A percentile compares a stretch with the other conserved stretches of the same genome.
Conservation (phyloP, 2,113 vertebrate genomes). For the Oryzias javanicus region DNA sequence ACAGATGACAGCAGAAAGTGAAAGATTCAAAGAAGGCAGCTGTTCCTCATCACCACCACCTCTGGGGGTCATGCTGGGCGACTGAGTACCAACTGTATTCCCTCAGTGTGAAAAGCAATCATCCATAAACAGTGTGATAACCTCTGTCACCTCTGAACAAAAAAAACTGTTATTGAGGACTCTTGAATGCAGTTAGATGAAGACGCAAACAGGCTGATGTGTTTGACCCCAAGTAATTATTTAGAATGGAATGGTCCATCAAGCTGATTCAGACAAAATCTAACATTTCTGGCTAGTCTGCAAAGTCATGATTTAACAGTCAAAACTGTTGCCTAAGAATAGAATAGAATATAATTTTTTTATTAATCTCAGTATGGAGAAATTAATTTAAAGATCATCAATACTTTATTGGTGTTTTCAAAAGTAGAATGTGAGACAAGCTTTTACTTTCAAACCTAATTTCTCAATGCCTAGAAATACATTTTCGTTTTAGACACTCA, state of each 20-base stretch:
- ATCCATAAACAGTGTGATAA: background rate
- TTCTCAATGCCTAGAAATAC: too few species aligned
- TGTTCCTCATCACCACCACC: slow-evolving; percentile 22
- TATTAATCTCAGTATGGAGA: too few species aligned
- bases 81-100: background rate
- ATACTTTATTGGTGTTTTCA: too few species aligned
- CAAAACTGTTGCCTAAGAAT: too few species aligned
- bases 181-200: background rate
- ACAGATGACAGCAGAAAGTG: background rate
- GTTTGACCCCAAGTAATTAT: background rate
- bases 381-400: too few species aligned
- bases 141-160: background rate
- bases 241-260: background rate
- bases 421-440: too few species aligned
- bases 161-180: background rate
- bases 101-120: background rate
- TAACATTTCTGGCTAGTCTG: too few species aligned
- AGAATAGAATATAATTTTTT: too few species aligned
- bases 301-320: too few species aligned
- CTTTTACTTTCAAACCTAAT: too few species aligned
- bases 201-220: background rate
- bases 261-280: background rate
- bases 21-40: slow-evolving; percentile 15
- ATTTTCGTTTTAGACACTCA: too few species aligned
- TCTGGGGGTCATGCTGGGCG: slow-evolving; percentile 11